Base-by-base conservation (phyloP, 2,888 invertebrate species). In the Spilosoma lubricipeda region DNA sequence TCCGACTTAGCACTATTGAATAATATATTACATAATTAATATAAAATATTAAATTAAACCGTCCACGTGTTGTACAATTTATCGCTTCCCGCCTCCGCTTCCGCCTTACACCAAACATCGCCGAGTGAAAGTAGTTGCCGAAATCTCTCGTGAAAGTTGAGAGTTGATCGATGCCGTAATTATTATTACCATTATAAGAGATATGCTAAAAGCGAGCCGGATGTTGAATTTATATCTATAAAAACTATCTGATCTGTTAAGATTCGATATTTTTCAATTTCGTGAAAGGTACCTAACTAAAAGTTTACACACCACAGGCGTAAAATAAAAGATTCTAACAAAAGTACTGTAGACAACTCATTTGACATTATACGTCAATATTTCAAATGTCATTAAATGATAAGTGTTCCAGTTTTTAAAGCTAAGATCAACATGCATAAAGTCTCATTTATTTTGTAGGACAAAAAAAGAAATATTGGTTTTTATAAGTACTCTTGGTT, bases 101-200 rank as follows among this genome's bases (percentile, higher is more conserved):
- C 7, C 65, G 64, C 11, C 71, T 87, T 86, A 78, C 63, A 80
- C 88, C 89, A 80, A 65, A 75, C 82, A 30, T 52, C 63, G 48
- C 36, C 83, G 85, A 93, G 95, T 94, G 95, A 95, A 95, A 95
- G 95, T 93, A 83, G 82, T 84, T 93, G 94, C 95, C 95, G 93
- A 95, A 95, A 94, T 95, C 92, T 94, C 90, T 87, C 87, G 94
- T 90, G 95, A 95, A 95, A 95, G 95, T 90, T 90, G 93, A 93
- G 93, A 93, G 93, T 89, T 93, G 95, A 95, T 95, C 95, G 94
- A 94, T 93, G 93, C 92, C 90, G 92, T 94, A 94, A 95, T 95
- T 95, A 95, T 95, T 95, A 95, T 94, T 94, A 94, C 88, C 92
- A 94, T 94, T 94, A 94, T 92, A 93, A 86, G 91, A 93, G 93